Evolutionary conservation across 2,113 vertebrate genomes (phyloP).

Genomic region (Sander lucioperca): DNA sequence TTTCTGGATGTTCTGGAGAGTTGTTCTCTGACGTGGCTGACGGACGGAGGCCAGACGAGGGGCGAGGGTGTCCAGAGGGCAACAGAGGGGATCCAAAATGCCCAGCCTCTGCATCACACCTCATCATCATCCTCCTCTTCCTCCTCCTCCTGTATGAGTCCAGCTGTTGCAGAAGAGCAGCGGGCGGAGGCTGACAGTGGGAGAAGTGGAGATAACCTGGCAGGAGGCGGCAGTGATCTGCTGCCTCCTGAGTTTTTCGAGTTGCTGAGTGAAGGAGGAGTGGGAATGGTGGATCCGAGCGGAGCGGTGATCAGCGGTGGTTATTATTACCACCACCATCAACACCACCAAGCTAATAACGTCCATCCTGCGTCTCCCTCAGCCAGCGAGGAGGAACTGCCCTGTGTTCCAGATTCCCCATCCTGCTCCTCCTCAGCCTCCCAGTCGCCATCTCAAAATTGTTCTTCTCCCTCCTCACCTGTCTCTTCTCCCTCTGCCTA

Average conservation of each 20-base stretch:
- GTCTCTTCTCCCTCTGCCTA: slow-evolving; percentile 76
- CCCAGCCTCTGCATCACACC: slow-evolving; percentile 79
- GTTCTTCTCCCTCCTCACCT: slow-evolving; percentile 83
- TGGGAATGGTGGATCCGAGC: slow-evolving; percentile 79
- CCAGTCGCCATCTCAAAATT: slow-evolving; percentile 83
- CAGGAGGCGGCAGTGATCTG: slow-evolving; percentile 82
- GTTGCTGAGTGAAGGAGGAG: slow-evolving; percentile 84
- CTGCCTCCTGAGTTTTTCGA: slow-evolving; percentile 88
- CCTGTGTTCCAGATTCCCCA: slow-evolving; percentile 82
- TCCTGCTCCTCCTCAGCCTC: slow-evolving; percentile 85
- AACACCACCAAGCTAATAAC: slow-evolving; percentile 68
- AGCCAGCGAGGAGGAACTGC: slow-evolving; percentile 83
- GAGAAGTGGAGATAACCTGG: slow-evolving; percentile 60
- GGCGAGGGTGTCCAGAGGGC: slow-evolving; percentile 83
- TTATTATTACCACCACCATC: slow-evolving; percentile 79
- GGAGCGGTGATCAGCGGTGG: slow-evolving; percentile 75
- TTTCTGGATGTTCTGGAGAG: slow-evolving; percentile 85
- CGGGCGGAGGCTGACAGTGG: slow-evolving; percentile 64
- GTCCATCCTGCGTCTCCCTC: slow-evolving; percentile 79
- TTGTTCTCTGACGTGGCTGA: slow-evolving; percentile 86
- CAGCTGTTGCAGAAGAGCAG: slow-evolving; percentile 76
- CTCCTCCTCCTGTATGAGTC: slow-evolving; percentile 78
- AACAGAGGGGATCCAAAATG: slow-evolving; percentile 78
- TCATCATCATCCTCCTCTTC: slow-evolving; percentile 74
- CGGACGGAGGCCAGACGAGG: slow-evolving; percentile 85